Evolutionary conservation across 2,113 vertebrate species (phyloP).

Genomic region (Xiphophorus maculatus): DNA sequence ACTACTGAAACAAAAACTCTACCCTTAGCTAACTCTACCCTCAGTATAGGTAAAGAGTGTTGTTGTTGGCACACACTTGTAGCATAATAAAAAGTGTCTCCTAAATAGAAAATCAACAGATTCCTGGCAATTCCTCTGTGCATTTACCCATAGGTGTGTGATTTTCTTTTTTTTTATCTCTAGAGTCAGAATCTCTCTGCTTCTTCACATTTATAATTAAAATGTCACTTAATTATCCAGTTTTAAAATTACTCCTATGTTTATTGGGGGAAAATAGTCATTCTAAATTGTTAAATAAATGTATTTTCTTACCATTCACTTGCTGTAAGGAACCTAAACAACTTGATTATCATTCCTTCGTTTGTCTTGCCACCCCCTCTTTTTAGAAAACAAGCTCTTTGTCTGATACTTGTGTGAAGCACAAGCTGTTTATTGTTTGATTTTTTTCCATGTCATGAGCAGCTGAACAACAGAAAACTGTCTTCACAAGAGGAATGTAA

Average conservation of each 20-base stretch:
- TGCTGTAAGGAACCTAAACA: background rate
- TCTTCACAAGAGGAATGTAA: background rate
- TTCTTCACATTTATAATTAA: background rate
- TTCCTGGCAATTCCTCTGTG: too few species aligned
- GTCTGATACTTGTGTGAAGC: slow-evolving; percentile 34
- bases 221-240: background rate
- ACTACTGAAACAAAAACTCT: too few species aligned
- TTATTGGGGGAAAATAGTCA: background rate
- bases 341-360: background rate
- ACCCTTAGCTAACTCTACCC: too few species aligned
- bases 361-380: slow-evolving; percentile 8
- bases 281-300: background rate
- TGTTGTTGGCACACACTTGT: too few species aligned
- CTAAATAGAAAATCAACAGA: too few species aligned
- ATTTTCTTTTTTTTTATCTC: background rate
- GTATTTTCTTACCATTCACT: background rate
- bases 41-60: too few species aligned
- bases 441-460: slow-evolving; percentile 50
- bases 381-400: slow-evolving; percentile 35
- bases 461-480: slow-evolving; percentile 57
- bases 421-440: slow-evolving; percentile 34
- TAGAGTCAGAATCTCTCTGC: background rate
- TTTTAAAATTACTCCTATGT: background rate
- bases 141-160: background rate
- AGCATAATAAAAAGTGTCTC: too few species aligned